phyloP scores from a whole-genome alignment of 2,888 invertebrate genomes.

The Coenonympha glycerion region DNA sequence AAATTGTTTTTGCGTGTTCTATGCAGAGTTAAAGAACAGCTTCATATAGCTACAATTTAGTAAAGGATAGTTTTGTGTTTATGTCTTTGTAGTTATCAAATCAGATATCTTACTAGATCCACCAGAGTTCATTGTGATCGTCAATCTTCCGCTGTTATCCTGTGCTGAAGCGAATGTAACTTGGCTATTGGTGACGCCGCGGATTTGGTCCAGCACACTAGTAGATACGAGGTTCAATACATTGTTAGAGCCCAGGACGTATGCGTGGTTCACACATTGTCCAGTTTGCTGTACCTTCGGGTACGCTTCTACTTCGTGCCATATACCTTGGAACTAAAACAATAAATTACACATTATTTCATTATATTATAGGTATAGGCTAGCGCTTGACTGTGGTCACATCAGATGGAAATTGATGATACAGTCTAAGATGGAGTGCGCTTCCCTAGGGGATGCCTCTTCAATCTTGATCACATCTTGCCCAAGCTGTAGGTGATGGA shows the following conservation, averaged over 20 bases:
- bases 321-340: slow-evolving; percentile 20
- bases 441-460: too few relatives aligned
- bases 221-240: slow-evolving; percentile 37
- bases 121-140: slow-evolving; percentile 29
- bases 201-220: slow-evolving; percentile 42
- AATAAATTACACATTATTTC: neutral
- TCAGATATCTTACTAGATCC: slow-evolving; percentile 44
- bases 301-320: slow-evolving; percentile 35
- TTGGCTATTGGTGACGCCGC: slow-evolving; percentile 32
- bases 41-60: too few relatives aligned
- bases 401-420: too few relatives aligned
- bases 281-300: slow-evolving; percentile 43
- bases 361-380: too few relatives aligned
- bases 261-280: slow-evolving; percentile 47
- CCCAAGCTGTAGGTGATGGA: too few relatives aligned
- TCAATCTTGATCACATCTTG: too few relatives aligned
- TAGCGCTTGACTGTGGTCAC: too few relatives aligned
- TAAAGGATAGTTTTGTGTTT: too few relatives aligned
- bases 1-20: too few relatives aligned
- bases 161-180: slow-evolving; percentile 33
- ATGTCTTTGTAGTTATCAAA: too few relatives aligned
- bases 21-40: too few relatives aligned
- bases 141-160: slow-evolving; percentile 43
- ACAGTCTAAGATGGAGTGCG: too few relatives aligned
- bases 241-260: slow-evolving; percentile 29